Base-by-base conservation (phyloP, 2,888 invertebrate genomes). In the Hirtodrosophila trivittata region DNA sequence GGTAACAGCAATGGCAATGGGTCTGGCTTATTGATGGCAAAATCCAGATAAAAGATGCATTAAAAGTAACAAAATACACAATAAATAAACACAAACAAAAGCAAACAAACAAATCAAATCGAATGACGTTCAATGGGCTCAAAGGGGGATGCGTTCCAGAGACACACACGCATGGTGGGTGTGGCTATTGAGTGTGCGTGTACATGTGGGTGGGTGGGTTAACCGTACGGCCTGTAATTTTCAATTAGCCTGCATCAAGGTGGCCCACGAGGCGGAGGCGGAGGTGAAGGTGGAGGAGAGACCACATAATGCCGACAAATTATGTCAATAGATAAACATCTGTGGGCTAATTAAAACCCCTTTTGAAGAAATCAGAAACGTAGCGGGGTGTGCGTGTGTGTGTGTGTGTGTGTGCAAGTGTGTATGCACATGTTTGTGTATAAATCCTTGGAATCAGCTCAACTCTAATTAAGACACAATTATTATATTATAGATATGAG, bases 41-140 rank as follows among this genome's bases (percentile, higher is more conserved):
- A 81, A 84, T 77, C 75, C 77, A 84, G 82, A 81, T 78, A 81
- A 82, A 82, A 78, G 85, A 82, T 84, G 80, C 80, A 81, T 83
- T 81, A 82, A 82, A 82, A 82, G 85, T 84, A 82, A 82, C 82
- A 76, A 73, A 78, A 85, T 85, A 77, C 76, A 84, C 75, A 81
- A 76, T 72, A 75, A 77, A 84, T 76, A 83, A 82, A 80, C 77
- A 80, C 76, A 75, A 71, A 73, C 76, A 78, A 69, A 56, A 43
- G 57, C 74, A 81, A 78, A 78, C 83, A 80, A 80, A 80, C 80
- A 80, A 80, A 82, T 80, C 82, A 76, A 80, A 76, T 66, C 80
- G 77, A 76, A 82, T 70, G 66, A 64, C 73, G 76, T 66, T 71
- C 59, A 56, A 65, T 38, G 45, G 39, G 9, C 52, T 47, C 47